Conservation (phyloP, 2,888 invertebrate species). For the Patella ulyssiponensis region DNA sequence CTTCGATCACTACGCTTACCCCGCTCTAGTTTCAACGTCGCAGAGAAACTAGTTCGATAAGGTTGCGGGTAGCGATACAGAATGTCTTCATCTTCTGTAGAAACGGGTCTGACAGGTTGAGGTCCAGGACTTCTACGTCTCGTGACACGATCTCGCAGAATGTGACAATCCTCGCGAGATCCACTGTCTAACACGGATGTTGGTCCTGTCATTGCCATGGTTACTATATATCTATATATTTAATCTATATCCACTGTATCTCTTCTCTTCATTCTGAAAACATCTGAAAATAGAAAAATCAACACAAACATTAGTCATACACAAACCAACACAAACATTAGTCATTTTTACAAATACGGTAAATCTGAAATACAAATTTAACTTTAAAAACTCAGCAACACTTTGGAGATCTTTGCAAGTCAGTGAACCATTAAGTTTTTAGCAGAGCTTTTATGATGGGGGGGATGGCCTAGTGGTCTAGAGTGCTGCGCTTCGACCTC, state of each 20-base stretch:
- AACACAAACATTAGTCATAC: too few relatives aligned
- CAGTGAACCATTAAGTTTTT: too few relatives aligned
- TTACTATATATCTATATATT: neutral
- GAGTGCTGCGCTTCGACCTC: too few relatives aligned
- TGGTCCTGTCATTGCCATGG: conserved; percentile 59
- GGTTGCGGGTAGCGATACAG: conserved; percentile 59
- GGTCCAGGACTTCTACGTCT: conserved; percentile 50
- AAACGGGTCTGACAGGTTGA: conserved; percentile 25
- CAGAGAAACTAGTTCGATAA: conserved; percentile 67
- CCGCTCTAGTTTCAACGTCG: conserved; percentile 56
- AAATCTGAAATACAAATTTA: too few relatives aligned
- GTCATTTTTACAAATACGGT: too few relatives aligned
- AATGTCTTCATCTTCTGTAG: conserved; percentile 42
- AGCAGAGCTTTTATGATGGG: too few relatives aligned
- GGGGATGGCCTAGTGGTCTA: too few relatives aligned
- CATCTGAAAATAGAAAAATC: neutral
- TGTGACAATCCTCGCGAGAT: conserved; percentile 31
- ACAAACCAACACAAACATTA: too few relatives aligned
- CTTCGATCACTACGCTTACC: conserved; percentile 50
- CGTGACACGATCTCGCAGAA: conserved; percentile 56
- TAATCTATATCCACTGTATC: neutral
- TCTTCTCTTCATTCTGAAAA: neutral
- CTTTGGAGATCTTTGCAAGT: too few relatives aligned
- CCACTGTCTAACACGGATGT: conserved; percentile 60
- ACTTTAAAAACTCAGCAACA: too few relatives aligned